Percentiles rank a stretch among this genome's conserved stretches.
phyloP scores from a whole-genome alignment of 2,113 vertebrate genomes.

The Zapus hudsonius region DNA sequence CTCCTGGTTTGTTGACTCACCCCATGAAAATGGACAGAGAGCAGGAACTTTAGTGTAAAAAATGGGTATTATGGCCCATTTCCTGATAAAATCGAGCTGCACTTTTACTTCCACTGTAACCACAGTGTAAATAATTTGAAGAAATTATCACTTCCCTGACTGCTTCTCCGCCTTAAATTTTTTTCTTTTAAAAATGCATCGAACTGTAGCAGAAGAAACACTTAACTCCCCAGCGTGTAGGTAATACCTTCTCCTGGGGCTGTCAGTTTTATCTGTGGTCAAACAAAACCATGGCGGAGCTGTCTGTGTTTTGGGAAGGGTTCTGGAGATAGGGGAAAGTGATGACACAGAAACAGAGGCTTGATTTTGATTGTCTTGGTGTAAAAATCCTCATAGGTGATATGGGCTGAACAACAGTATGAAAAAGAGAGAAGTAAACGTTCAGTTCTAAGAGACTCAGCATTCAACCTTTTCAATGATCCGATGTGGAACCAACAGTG shows the following conservation, averaged over 20 bases:
- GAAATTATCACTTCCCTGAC: not conserved
- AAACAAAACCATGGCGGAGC: not conserved
- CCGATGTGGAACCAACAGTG: constrained; percentile 99
- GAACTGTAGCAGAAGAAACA: constrained; percentile 23
- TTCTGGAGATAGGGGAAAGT: not conserved
- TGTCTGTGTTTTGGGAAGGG: not conserved
- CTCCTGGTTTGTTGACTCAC: constrained; percentile 51
- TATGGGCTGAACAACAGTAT: constrained; percentile 98
- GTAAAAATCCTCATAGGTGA: constrained; percentile 86
- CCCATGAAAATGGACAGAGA: not conserved
- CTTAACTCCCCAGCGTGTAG: not conserved
- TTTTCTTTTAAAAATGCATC: not conserved
- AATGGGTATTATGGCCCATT: constrained; percentile 18
- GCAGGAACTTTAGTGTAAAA: not conserved
- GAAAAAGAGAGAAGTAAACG: constrained; percentile 93
- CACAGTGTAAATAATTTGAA: constrained; percentile 41
- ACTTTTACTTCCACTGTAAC: constrained; percentile 36
- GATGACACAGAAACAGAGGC: not conserved
- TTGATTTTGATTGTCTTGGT: constrained; percentile 46
- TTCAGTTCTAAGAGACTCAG: constrained; percentile 84
- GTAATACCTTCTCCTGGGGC: not conserved
- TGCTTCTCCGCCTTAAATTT: too few species aligned
- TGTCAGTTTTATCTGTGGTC: constrained; percentile 40
- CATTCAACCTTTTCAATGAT: constrained; percentile 94
- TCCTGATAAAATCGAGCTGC: constrained; percentile 40